These are phyloP conservation scores for Cynodonichthys magdalenae DNA, from an alignment of 2,797 vertebrate species.

Conservation along the genomic window DNA sequence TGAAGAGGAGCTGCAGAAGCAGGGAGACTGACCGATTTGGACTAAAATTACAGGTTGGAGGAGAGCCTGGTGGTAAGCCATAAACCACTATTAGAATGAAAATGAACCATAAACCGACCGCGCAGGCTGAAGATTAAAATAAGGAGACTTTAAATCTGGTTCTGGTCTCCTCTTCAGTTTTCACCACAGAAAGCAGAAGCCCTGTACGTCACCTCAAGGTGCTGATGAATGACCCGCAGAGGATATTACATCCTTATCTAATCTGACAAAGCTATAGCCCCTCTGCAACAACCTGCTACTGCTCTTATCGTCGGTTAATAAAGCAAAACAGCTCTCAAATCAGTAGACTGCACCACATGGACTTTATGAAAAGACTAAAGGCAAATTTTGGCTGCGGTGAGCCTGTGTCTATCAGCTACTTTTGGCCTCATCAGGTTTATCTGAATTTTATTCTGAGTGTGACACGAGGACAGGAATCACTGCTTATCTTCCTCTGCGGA, in stretches of 20 bases:
- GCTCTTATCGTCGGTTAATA: constrained; percentile 34
- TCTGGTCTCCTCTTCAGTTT: background rate
- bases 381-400: constrained; percentile 20
- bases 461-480: constrained; percentile 24
- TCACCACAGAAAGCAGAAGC: constrained; percentile 13
- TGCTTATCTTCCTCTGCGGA: constrained; percentile 31
- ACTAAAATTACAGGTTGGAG: constrained; percentile 23
- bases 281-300: constrained; percentile 18
- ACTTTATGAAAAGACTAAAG: constrained; percentile 28
- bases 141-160: background rate
- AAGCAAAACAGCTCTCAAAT: constrained; percentile 40
- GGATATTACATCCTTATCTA: constrained; percentile 64
- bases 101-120: constrained; percentile 26
- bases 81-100: constrained; percentile 32
- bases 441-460: constrained; percentile 44
- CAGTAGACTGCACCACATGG: constrained; percentile 21
- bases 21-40: constrained; percentile 14
- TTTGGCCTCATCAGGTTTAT: constrained; percentile 42
- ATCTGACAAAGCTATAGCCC: constrained; percentile 46
- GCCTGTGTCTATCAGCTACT: constrained; percentile 13
- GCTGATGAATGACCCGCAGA: constrained; percentile 46
- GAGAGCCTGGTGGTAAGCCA: constrained; percentile 34
- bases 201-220: constrained; percentile 26
- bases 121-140: constrained; percentile 10
- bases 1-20: constrained; percentile 13